A percentile compares a stretch with the other conserved stretches of the same genome.
Evolutionary conservation across 2,113 vertebrate species (phyloP).

Genomic region (Callorhinus ursinus): DNA sequence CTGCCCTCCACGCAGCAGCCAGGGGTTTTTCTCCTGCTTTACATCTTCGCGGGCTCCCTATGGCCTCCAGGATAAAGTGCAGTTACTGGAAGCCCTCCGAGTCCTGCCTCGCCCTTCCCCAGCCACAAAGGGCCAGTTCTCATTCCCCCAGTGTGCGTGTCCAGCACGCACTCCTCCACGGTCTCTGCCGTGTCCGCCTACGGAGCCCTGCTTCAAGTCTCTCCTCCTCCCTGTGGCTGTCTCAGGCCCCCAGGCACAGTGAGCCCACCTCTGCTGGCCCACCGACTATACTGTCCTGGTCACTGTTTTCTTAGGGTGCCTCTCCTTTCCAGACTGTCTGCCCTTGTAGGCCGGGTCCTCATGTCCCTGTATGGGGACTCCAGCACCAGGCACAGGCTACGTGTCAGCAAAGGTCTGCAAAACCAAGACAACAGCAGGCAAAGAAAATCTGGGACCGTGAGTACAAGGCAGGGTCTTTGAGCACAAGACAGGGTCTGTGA

Average conservation of each 20-base stretch:
- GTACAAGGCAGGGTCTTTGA: neutral
- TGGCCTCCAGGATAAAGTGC: neutral
- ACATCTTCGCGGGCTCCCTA: neutral
- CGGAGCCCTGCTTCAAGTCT: neutral
- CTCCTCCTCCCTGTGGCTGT: neutral
- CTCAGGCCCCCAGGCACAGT: neutral
- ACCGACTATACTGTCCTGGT: neutral
- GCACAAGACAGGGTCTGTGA: neutral
- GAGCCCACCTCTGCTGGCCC: neutral
- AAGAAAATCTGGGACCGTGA: neutral
- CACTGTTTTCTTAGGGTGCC: neutral
- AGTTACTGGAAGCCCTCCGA: neutral
- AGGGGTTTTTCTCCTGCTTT: neutral
- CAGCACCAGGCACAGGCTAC: neutral
- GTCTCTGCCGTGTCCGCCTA: neutral
- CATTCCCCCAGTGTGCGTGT: rapidly evolving
- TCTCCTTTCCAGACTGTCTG: neutral
- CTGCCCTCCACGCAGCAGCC: neutral
- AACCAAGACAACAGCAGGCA: neutral
- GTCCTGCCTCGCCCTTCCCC: too few species aligned
- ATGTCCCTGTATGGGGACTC: neutral
- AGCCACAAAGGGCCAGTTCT: neutral
- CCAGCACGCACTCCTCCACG: rapidly evolving
- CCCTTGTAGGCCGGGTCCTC: neutral
- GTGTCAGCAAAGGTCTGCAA: neutral